Percentiles rank a stretch among this genome's conserved stretches.
Evolutionary conservation across 2,113 vertebrate species (phyloP).

Genomic region (Sporophila hypoxantha): DNA sequence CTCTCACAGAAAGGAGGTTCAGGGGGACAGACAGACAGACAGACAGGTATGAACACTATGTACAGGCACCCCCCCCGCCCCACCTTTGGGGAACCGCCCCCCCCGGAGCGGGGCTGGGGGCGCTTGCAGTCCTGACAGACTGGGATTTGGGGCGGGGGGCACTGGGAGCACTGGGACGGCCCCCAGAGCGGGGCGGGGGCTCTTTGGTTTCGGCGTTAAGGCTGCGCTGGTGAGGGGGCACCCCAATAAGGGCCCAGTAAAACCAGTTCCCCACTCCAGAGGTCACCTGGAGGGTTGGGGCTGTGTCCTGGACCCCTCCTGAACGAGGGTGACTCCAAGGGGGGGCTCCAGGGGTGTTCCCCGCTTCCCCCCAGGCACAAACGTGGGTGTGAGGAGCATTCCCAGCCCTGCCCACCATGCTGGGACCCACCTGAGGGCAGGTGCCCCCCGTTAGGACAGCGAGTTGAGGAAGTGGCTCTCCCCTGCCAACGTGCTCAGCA

Average conservation of each 20-base stretch:
- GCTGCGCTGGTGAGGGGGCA: background rate
- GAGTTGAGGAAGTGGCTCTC: slow-evolving; percentile 94
- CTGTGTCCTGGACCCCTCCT: background rate
- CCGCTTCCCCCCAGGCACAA: fast-evolving
- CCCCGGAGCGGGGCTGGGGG: background rate
- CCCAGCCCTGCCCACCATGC: fast-evolving
- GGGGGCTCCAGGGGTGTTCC: background rate
- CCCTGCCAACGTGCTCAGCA: slow-evolving; percentile 88
- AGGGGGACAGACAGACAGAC: background rate
- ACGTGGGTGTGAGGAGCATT: fast-evolving
- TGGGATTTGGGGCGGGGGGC: background rate
- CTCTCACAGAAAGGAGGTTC: background rate
- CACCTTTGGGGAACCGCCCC: too few relatives aligned
- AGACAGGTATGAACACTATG: background rate
- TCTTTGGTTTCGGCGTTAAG: slow-evolving; percentile 28
- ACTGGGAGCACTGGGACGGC: background rate
- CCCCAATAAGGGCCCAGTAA: background rate
- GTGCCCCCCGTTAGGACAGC: slow-evolving; percentile 65
- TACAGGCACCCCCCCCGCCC: background rate
- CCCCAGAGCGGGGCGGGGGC: background rate
- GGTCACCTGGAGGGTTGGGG: background rate
- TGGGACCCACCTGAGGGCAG: background rate
- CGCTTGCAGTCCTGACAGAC: background rate
- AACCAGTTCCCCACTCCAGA: background rate
- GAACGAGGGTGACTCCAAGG: background rate